phyloP scores from a whole-genome alignment of 2,888 invertebrate species.

The Falcaria lacertinaria region DNA sequence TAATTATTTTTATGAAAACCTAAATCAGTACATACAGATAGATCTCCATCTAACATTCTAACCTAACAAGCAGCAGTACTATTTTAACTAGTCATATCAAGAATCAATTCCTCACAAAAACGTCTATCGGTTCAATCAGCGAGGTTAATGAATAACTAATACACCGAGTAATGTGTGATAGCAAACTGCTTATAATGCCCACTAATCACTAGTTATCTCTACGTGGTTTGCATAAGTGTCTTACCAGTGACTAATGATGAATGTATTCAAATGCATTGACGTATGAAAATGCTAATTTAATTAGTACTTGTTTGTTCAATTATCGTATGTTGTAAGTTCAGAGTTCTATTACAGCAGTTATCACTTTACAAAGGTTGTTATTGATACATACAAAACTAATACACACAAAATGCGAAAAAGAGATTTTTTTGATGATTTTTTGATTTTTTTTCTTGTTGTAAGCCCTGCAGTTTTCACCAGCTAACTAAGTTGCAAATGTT shows the following conservation, averaged over 20 bases:
- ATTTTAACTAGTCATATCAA: background rate
- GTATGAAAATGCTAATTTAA: constrained; percentile 3
- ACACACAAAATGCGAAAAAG: no score
- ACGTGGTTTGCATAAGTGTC: constrained; percentile 26
- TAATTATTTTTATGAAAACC: no score
- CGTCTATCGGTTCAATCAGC: background rate
- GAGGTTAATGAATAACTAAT: background rate
- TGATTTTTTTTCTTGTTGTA: no score
- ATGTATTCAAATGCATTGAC: constrained; percentile 1
- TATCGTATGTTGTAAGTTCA: background rate
- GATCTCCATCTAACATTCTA: no score
- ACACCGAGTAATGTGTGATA: background rate
- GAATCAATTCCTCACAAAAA: background rate
- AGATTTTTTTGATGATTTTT: no score
- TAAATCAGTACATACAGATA: no score
- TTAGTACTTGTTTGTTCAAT: background rate
- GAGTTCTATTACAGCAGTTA: background rate
- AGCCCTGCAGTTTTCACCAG: no score
- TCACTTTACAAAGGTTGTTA: constrained; percentile 1
- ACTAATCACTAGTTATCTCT: constrained; percentile 28
- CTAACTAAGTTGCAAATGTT: no score
- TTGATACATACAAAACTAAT: background rate
- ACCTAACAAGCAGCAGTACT: background rate
- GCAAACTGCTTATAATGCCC: constrained; percentile 16
- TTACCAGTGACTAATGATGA: background rate